Conservation (phyloP, 2,797 vertebrate genomes). For the Pelobates cultripes region DNA sequence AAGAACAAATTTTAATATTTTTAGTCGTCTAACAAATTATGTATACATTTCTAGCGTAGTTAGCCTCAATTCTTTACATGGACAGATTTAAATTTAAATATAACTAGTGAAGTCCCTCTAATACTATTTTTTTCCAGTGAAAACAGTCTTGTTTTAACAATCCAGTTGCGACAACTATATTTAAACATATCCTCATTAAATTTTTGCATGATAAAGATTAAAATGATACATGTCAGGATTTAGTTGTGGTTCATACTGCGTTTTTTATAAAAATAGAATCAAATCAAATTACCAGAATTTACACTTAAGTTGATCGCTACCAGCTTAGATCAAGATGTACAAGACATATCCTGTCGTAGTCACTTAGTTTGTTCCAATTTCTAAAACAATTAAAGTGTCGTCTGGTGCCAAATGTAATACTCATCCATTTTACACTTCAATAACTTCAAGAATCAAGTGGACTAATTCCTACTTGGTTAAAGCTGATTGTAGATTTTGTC, state of each 20-base stretch:
- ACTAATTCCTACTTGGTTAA: not conserved
- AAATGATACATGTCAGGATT: not conserved
- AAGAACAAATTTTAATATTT: too few relatives aligned
- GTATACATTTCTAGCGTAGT: too few relatives aligned
- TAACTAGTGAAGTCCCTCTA: too few relatives aligned
- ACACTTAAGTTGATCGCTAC: not conserved
- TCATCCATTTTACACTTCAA: conserved; percentile 12
- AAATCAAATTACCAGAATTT: not conserved
- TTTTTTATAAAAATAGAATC: not conserved
- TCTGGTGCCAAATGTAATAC: conserved; percentile 30
- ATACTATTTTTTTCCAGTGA: too few relatives aligned
- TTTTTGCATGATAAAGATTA: too few relatives aligned
- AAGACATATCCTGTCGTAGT: conserved; percentile 37
- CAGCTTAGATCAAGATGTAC: not conserved
- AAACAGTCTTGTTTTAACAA: too few relatives aligned
- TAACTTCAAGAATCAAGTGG: not conserved
- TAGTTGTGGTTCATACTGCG: not conserved
- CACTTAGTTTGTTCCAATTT: conserved; percentile 22
- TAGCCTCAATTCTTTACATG: too few relatives aligned
- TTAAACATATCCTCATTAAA: too few relatives aligned
- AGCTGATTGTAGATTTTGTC: too few relatives aligned
- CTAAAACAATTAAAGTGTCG: conserved; percentile 22
- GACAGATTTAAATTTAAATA: too few relatives aligned
- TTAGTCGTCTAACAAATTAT: too few relatives aligned
- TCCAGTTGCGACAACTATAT: too few relatives aligned